Conservation (phyloP, 2,888 invertebrate genomes). For the Erynnis tages region DNA sequence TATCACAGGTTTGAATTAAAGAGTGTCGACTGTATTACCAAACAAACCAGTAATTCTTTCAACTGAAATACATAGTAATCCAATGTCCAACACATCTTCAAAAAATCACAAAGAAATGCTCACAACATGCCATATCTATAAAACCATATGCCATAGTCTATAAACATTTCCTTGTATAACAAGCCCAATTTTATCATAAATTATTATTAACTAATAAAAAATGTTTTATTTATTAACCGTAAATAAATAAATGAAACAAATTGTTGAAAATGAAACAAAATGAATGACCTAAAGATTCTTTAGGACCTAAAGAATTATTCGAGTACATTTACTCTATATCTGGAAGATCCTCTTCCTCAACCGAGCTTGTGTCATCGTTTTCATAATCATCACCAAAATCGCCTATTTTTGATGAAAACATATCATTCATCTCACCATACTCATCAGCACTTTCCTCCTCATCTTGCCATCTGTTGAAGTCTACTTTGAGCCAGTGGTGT, state of each 20-base stretch:
- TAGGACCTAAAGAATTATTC: slow-evolving; percentile 16
- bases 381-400: slow-evolving; percentile 61
- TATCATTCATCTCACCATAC: slow-evolving; percentile 57
- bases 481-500: slow-evolving; percentile 97
- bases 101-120: background rate
- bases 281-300: background rate
- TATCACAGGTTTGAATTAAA: too few relatives aligned
- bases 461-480: slow-evolving; percentile 98
- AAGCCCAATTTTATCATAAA: slow-evolving; percentile 21
- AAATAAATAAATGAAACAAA: background rate
- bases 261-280: too few relatives aligned
- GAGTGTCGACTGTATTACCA: too few relatives aligned
- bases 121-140: background rate
- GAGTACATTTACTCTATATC: slow-evolving; percentile 80
- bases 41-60: too few relatives aligned
- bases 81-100: too few relatives aligned
- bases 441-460: slow-evolving; percentile 96
- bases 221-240: background rate
- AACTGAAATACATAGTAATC: too few relatives aligned
- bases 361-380: slow-evolving; percentile 84
- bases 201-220: slow-evolving; percentile 8
- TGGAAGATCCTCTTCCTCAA: slow-evolving; percentile 87
- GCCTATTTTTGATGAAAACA: slow-evolving; percentile 60
- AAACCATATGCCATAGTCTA: background rate
- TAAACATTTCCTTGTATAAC: slow-evolving; percentile 16